These are phyloP conservation scores for Onchidella celtica DNA, from an alignment of 2,888 invertebrate genomes.

Conservation along the genomic window DNA sequence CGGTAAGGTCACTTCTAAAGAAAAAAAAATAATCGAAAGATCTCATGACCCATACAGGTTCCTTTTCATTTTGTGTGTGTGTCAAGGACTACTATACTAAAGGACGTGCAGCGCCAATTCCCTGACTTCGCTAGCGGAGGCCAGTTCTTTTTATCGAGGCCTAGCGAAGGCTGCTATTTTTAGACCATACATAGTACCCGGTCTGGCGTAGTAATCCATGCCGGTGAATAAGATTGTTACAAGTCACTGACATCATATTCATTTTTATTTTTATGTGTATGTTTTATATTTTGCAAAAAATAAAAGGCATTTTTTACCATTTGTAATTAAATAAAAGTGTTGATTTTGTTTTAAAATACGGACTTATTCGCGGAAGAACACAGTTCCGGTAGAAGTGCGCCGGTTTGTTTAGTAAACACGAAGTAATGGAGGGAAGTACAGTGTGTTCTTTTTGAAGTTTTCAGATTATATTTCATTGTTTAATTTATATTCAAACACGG, in stretches of 20 bases:
- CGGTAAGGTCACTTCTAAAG: no score
- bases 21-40: no score
- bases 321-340: neutral
- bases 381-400: neutral
- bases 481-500: neutral
- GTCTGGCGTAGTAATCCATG: neutral
- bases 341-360: neutral
- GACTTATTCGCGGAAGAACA: neutral
- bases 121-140: neutral
- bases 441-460: neutral
- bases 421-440: neutral
- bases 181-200: neutral
- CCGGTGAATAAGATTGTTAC: neutral
- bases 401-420: neutral
- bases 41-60: no score
- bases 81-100: neutral
- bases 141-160: neutral
- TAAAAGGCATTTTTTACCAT: neutral
- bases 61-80: no score
- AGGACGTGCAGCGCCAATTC: neutral
- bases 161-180: neutral
- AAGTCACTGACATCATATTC: neutral
- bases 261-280: neutral
- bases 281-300: neutral
- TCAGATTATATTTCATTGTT: neutral